phyloP scores from a whole-genome alignment of 2,113 vertebrate species.

The Ochotona curzoniae region DNA sequence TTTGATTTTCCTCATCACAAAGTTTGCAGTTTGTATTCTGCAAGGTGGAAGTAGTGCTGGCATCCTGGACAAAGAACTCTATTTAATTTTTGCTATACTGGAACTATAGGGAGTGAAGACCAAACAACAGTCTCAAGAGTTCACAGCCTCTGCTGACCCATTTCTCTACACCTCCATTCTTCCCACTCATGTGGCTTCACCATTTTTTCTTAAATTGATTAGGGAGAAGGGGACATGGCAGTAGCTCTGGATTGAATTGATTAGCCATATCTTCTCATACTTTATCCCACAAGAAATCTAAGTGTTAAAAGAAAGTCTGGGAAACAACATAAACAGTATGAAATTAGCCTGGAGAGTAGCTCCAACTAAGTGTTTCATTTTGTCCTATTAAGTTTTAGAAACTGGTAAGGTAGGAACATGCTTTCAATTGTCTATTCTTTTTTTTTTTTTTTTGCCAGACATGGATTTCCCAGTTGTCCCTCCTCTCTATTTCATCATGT shows the following conservation, averaged over 20 bases:
- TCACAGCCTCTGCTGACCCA: neutral
- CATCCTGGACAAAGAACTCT: constrained; percentile 89
- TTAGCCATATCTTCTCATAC: constrained; percentile 90
- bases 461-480: neutral
- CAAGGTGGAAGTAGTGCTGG: constrained; percentile 85
- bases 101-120: constrained; percentile 87
- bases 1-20: constrained; percentile 85
- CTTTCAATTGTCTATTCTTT: neutral
- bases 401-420: neutral
- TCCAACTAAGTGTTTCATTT: neutral
- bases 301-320: neutral
- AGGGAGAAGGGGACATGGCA: constrained; percentile 86
- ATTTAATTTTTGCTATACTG: constrained; percentile 84
- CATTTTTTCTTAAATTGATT: constrained; percentile 86
- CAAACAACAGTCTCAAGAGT: neutral
- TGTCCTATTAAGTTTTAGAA: neutral
- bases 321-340: neutral
- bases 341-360: neutral
- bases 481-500: neutral
- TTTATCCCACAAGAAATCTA: constrained; percentile 89
- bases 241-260: constrained; percentile 86
- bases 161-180: neutral
- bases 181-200: neutral
- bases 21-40: constrained; percentile 87
- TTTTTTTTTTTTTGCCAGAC: neutral